Percentiles rank a stretch among this genome's conserved stretches.
Evolutionary conservation across 2,888 invertebrate species (phyloP).

Genomic region (Mantis religiosa): DNA sequence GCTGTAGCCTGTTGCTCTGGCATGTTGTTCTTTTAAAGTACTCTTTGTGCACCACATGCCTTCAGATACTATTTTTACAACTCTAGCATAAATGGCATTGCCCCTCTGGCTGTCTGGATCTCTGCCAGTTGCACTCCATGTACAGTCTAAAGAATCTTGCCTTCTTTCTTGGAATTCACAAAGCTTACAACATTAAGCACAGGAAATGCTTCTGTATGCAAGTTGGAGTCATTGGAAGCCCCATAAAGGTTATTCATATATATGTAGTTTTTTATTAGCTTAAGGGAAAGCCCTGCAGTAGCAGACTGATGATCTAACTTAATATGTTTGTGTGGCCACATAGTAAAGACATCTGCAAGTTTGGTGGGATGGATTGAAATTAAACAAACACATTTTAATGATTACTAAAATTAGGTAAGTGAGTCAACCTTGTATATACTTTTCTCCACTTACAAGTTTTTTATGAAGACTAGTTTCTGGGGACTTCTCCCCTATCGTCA

Average conservation of each 20-base stretch:
- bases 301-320: too few species aligned
- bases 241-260: background rate
- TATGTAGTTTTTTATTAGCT: constrained; percentile 7
- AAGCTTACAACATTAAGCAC: background rate
- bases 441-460: too few species aligned
- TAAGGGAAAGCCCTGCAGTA: background rate
- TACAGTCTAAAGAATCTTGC: background rate
- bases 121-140: background rate
- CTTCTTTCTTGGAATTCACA: constrained; percentile 10
- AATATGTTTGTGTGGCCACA: too few species aligned
- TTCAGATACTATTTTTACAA: background rate
- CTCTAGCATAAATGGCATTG: background rate
- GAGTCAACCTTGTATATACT: too few species aligned
- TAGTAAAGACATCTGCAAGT: too few species aligned
- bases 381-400: too few species aligned
- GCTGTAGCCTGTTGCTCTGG: background rate
- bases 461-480: too few species aligned
- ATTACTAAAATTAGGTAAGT: too few species aligned
- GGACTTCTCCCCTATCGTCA: too few species aligned
- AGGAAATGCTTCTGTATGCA: too few species aligned
- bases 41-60: background rate
- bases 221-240: background rate
- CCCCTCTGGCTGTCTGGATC: background rate
- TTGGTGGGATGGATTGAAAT: too few species aligned
- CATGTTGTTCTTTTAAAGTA: background rate